A percentile compares a stretch with the other conserved stretches of the same genome.
Evolutionary conservation across 1,140 invertebrate species (phyloP).

Genomic region (Tribolium castaneum): DNA sequence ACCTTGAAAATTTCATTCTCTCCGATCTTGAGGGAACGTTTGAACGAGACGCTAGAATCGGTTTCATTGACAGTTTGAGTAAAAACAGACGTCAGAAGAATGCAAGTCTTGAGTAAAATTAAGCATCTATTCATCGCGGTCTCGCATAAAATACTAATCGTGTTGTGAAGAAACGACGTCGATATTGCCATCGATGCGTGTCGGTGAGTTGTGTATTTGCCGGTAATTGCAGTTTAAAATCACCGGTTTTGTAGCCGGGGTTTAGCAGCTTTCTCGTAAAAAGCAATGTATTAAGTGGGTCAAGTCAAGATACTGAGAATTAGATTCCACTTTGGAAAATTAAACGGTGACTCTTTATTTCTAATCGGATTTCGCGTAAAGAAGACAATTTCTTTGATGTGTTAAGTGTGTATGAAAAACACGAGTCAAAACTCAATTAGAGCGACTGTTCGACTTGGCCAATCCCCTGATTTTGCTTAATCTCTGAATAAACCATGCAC

Average conservation of each 20-base stretch:
- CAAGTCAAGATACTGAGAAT: constrained; percentile 39
- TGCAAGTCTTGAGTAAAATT: constrained; percentile 32
- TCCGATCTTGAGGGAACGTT: not conserved
- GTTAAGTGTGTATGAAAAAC: constrained; percentile 13
- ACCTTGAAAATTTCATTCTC: constrained; percentile 34
- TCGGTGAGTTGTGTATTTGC: constrained; percentile 4
- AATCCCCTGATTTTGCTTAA: constrained; percentile 44
- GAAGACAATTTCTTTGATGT: constrained; percentile 40
- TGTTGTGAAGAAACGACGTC: constrained; percentile 9
- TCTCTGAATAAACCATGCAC: constrained; percentile 45
- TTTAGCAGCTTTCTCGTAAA: constrained; percentile 38
- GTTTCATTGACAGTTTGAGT: constrained; percentile 9
- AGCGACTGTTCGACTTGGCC: not conserved
- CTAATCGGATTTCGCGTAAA: constrained; percentile 36
- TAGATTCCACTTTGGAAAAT: constrained; percentile 43
- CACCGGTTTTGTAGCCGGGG: constrained; percentile 15
- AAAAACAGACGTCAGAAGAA: constrained; percentile 10
- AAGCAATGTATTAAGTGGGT: constrained; percentile 38
- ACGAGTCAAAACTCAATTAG: not conserved
- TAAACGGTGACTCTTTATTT: constrained; percentile 41
- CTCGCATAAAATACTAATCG: constrained; percentile 22
- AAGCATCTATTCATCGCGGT: constrained; percentile 29
- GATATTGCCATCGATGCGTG: constrained; percentile 24
- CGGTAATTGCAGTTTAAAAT: constrained; percentile 31
- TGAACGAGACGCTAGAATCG: not conserved